phyloP scores from a whole-genome alignment of 2,797 vertebrate genomes.

The Macropodus opercularis region DNA sequence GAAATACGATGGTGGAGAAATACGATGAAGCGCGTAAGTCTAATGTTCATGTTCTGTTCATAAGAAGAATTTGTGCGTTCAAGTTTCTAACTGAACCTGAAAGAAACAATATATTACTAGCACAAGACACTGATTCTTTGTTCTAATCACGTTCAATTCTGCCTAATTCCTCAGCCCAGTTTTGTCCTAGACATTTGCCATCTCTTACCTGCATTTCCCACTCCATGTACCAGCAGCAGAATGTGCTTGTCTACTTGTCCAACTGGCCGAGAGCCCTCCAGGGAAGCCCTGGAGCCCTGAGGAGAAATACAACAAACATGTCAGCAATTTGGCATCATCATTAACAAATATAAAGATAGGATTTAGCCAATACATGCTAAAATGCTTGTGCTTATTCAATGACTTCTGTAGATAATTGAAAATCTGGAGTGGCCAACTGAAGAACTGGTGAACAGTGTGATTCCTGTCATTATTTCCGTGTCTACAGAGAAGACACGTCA shows the following conservation, averaged over 20 bases:
- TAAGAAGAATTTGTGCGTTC: too few relatives aligned
- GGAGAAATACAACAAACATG: background rate
- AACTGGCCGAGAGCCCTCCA: conserved; percentile 90
- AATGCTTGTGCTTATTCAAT: background rate
- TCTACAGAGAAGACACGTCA: background rate
- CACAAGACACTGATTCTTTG: too few relatives aligned
- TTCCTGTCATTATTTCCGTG: background rate
- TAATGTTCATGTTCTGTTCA: too few relatives aligned
- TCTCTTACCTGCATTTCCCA: conserved; percentile 89
- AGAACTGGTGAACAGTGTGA: background rate
- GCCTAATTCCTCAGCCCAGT: too few relatives aligned
- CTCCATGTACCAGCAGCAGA: conserved; percentile 94
- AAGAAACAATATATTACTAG: too few relatives aligned
- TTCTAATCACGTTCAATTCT: too few relatives aligned
- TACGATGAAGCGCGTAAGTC: too few relatives aligned
- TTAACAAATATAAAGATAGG: too few relatives aligned
- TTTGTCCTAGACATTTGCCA: background rate
- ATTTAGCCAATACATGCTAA: background rate
- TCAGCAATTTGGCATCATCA: background rate
- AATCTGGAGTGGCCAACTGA: too few relatives aligned
- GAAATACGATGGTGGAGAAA: too few relatives aligned
- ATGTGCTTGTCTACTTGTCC: conserved; percentile 97
- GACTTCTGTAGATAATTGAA: too few relatives aligned
- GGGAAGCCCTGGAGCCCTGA: conserved; percentile 87
- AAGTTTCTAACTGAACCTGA: too few relatives aligned